These are phyloP conservation scores for Drosophila parvula DNA, from an alignment of 1,140 invertebrate genomes.

Conservation along the genomic window DNA sequence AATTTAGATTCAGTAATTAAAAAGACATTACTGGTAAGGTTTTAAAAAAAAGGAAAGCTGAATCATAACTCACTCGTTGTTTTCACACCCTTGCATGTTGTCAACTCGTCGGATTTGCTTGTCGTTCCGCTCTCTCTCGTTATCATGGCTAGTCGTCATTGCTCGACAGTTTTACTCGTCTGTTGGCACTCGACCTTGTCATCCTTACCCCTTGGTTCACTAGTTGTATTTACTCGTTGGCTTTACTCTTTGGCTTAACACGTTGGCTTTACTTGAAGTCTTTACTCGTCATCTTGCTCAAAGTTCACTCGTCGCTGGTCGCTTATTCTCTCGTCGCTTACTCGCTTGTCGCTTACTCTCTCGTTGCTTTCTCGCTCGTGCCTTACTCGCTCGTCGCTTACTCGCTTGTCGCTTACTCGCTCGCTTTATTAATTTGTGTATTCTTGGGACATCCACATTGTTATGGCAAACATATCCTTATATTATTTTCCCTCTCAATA, in stretches of 20 bases:
- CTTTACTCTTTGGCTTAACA: neutral
- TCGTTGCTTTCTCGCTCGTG: neutral
- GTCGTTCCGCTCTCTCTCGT: no score
- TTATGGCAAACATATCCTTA: neutral
- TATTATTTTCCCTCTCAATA: neutral
- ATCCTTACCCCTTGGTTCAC: neutral
- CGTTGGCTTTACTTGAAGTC: neutral
- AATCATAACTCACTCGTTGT: neutral
- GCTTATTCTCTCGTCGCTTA: no score
- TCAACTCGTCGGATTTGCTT: no score
- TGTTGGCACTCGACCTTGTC: no score
- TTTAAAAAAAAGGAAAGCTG: neutral
- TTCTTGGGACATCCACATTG: neutral
- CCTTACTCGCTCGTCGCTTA: no score
- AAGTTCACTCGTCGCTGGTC: neutral
- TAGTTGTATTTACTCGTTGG: neutral
- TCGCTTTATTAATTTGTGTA: no score
- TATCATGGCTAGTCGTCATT: neutral
- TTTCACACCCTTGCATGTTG: neutral
- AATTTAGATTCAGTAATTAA: neutral
- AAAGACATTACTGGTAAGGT: neutral
- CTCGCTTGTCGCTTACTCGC: no score
- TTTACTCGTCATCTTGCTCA: neutral
- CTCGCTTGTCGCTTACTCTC: no score
- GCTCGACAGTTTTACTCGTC: neutral